A percentile compares a stretch with the other conserved stretches of the same genome.
Conservation (phyloP, 2,113 vertebrate species). For the Delphinus delphis region DNA sequence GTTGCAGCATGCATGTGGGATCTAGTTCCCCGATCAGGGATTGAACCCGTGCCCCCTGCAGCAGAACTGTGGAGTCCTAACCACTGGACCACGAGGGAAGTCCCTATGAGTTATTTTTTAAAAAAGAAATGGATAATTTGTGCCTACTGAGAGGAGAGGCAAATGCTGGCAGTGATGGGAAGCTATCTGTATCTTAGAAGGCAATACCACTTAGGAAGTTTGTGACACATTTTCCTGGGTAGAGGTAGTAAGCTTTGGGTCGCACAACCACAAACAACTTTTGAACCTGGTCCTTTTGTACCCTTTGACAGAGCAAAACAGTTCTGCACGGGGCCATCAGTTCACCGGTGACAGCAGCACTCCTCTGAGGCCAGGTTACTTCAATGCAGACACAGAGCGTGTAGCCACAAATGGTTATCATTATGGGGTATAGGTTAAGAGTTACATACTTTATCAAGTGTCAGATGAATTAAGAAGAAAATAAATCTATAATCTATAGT, state of each 20-base stretch:
- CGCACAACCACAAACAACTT: not conserved
- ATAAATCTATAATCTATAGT: not conserved
- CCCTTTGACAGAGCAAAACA: not conserved
- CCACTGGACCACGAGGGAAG: too few species aligned
- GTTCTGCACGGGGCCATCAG: too few species aligned
- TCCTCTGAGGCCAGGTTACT: not conserved
- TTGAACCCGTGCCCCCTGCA: too few species aligned
- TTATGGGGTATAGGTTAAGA: not conserved
- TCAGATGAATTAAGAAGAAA: not conserved
- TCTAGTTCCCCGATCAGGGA: too few species aligned
- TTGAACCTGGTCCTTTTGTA: not conserved
- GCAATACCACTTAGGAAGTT: not conserved
- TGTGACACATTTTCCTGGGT: not conserved
- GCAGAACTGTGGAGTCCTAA: too few species aligned
- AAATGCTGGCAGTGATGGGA: not conserved
- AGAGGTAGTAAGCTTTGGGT: not conserved
- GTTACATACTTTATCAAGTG: not conserved
- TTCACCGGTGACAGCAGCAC: not conserved
- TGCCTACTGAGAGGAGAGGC: not conserved
- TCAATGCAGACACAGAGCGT: not conserved
- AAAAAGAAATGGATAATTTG: not conserved
- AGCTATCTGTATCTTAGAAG: not conserved
- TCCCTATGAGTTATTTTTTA: not conserved
- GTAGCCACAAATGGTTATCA: not conserved
- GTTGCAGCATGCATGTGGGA: too few species aligned